These are phyloP conservation scores for Hippopotamyrus pictus DNA, from an alignment of 2,797 vertebrate genomes.

Conservation along the genomic window DNA sequence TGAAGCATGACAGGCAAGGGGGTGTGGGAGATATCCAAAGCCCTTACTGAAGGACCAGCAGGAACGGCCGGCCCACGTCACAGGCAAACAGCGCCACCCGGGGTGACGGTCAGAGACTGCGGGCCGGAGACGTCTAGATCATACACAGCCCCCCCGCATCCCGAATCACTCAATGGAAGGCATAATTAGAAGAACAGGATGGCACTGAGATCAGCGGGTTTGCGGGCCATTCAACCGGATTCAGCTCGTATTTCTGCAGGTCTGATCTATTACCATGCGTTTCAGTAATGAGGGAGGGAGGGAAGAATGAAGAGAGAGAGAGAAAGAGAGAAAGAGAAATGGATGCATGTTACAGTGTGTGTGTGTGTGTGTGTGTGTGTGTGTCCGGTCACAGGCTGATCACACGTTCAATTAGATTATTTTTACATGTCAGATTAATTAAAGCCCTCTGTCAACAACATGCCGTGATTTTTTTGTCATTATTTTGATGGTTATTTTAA, in stretches of 20 bases:
- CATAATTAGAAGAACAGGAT: constrained; percentile 17
- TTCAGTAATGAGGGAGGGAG: constrained; percentile 16
- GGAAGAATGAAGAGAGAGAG: constrained; percentile 21
- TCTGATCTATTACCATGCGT: constrained; percentile 33
- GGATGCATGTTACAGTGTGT: not conserved
- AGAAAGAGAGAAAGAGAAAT: not conserved
- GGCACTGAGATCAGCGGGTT: not conserved
- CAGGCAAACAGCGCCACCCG: not conserved
- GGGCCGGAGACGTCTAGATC: not conserved
- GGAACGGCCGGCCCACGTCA: not conserved
- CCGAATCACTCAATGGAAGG: not conserved
- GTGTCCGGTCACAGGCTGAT: not conserved
- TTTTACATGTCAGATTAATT: not conserved
- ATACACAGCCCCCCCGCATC: not conserved
- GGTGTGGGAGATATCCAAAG: not conserved
- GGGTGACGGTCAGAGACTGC: not conserved
- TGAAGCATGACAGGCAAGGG: not conserved
- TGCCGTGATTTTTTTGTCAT: not conserved
- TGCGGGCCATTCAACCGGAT: not conserved
- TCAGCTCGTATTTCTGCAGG: constrained; percentile 21
- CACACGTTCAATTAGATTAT: not conserved
- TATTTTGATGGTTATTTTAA: not conserved
- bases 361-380: not conserved
- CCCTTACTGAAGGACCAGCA: not conserved
- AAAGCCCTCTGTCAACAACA: not conserved